Base-by-base conservation (phyloP, 2,113 vertebrate genomes). In the Martes martes region DNA sequence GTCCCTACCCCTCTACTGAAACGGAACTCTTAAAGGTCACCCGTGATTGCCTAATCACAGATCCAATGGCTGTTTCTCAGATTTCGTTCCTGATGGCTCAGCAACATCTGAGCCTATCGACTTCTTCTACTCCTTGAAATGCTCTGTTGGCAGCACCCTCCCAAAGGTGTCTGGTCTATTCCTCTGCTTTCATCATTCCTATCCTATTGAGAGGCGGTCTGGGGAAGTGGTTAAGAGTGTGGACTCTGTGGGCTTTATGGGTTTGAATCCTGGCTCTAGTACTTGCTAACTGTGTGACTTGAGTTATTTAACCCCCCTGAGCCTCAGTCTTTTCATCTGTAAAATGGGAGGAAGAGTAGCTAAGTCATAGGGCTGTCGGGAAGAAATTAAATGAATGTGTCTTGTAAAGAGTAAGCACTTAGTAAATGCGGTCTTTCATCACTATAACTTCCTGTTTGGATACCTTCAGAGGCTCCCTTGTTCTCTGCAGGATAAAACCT, bases 81-180 rank as follows among this genome's bases (percentile, higher is more conserved):
- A 85, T 97, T 97, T 85, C 91, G 0, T 84, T 97, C 88, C 91
- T 74, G 88, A 86, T 95, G 85, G 94, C 95, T 97, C 97, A 98
- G 96, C 96, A 91, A 21, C 90, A 81, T 67, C 91, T 88, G 94
- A 97, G 91, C 76, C 80, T 33, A 6, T 45, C 23, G 89, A 89
- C 92, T 90, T 50, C 69, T 84, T 63, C 59, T 45, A 6, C 92
- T 94, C 88, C 90, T 95, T 87, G 96, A 94, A 89, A 39, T 47
- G 36, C 24, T 87, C 95, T 42, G 26, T 71, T 31, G 59, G 24
- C 93, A 67, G 47, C 74, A 39, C 36, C 92, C 67, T 90, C 86
- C 74, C 13, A 15, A 4, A 1, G 15, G 0, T 18, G 0, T 18
- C 79, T 55, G 80, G 15, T n/a, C 81, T 67, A 93, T 95, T 50